Base-by-base conservation (phyloP, 2,797 vertebrate genomes). In the Anolis apletophallus region DNA sequence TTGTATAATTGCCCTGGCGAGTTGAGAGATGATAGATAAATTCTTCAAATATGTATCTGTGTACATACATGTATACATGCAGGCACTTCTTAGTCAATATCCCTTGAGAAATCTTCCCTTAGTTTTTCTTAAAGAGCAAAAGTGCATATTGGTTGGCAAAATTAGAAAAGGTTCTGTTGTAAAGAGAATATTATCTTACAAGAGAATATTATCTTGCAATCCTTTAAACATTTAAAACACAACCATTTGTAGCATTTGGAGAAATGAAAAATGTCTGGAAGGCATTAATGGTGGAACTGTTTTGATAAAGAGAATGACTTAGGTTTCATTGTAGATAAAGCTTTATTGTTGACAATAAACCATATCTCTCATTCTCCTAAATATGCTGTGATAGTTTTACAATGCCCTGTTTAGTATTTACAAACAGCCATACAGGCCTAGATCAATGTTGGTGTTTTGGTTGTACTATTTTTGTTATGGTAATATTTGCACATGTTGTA, bases 251-350 rank as follows among this genome's bases (percentile, higher is more conserved):
- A 91, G 13, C 23, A 21, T 88, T 90, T 86, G 19, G 3, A 91
- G 80, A 90, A 86, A 75, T 54, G 59, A 50, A 83, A 26, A 88
- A 8, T 7, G 32, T 50, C 26, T 72, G 2, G 85, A 87, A 55
- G 34, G 34, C 5, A 80, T 88, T 80, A 90, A 87, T n/a, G 36
- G 84, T 34, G 86, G 1, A 36, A 55, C 36, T 74, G 59, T 92
- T 91, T 54, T 90, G 36, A 85, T 23, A 40, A 52, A 89, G 46
- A 11, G 46, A 75, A 26, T 73, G 59, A 75, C 67, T 94, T 91
- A 80, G 55, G 79, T 7, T 74, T 87, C 52, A 79, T 90, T 46
- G 1, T 12, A 46, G 77, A 61, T 3, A 32, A 73, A 13, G 9
- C 19, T 85, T 88, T 84, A 55, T 72, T 83, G 4, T 46, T 69